These are phyloP conservation scores for Gisinianus flammeolus DNA, from an alignment of 2,888 invertebrate genomes.

Conservation along the genomic window DNA sequence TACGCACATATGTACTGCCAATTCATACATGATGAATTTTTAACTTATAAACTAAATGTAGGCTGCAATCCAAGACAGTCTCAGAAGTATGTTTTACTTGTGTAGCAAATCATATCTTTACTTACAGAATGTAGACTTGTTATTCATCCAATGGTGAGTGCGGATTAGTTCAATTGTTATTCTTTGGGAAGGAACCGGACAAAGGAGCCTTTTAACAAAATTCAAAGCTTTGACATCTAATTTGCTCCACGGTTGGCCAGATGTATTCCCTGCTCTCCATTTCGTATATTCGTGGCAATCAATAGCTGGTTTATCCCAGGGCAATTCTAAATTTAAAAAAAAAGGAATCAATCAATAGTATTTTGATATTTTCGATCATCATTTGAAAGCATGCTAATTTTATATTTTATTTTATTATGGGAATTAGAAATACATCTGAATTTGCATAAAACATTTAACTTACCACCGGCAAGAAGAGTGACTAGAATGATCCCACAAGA, in stretches of 20 bases:
- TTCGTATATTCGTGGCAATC: slow-evolving; percentile 74
- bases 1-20: no score
- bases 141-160: slow-evolving; percentile 73
- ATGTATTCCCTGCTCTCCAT: slow-evolving; percentile 75
- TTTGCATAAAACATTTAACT: slow-evolving; percentile 59
- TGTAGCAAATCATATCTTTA: no score
- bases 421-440: no score
- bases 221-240: slow-evolving; percentile 76
- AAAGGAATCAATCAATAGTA: background rate
- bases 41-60: no score
- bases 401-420: no score
- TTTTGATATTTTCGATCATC: background rate
- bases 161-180: slow-evolving; percentile 72
- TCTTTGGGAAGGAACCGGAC: slow-evolving; percentile 71
- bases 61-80: no score
- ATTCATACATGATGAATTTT: no score
- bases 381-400: background rate
- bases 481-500: slow-evolving; percentile 93
- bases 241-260: slow-evolving; percentile 75
- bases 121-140: slow-evolving; percentile 40
- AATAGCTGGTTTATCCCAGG: slow-evolving; percentile 84
- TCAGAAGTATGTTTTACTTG: no score
- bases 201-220: slow-evolving; percentile 77
- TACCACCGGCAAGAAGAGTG: slow-evolving; percentile 93
- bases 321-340: slow-evolving; percentile 73